Base-by-base conservation (phyloP, 2,113 vertebrate genomes). In the Shinisaurus crocodilurus region DNA sequence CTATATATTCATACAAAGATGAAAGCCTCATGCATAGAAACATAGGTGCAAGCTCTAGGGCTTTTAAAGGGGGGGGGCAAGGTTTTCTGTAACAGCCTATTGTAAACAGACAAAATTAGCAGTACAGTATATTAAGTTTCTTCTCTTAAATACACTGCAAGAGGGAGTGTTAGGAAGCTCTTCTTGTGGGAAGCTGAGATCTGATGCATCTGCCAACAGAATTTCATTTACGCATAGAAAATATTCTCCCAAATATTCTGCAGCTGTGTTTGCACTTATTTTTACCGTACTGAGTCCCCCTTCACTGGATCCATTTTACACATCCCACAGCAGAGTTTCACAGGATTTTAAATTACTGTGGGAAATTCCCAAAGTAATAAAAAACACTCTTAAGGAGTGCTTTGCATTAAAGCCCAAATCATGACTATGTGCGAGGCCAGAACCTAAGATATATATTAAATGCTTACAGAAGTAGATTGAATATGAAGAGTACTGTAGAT, bases 21-120 rank as follows among this genome's bases (percentile, higher is more conserved):
- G 69, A 88, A 90, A 37, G 1, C 75, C 88, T 88, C 90, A 87
- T 82, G 37, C 1, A 27, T 60, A 90, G 25, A 0, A 27, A 84
- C n/a, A 32, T 40, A 76, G 45, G 74, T 90, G 5, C 16, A 10
- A 37, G 25, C 37, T 45, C 20, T 2, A 60, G 27, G 4, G 37
- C 20, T 25, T 82, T 27, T 63, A 37, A 84, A 60, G 10, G 10
- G 32, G 40, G 9, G n/a, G n/a, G 29, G 34, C 45, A 34, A 40
- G 9, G 8, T 40, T 50, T 91, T 60, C 8, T 60, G 1, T 45
- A 34, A 40, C 12, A 32, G 0, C 25, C 37, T 60, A 16, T 63
- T 50, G 18, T 80, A 81, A 77, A 50, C 20, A 34, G 32, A 60
- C 50, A 82, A 89, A 83, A 75, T 75, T 34, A 83, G 37, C 37